Evolutionary conservation across 2,113 vertebrate species (phyloP).

Genomic region (Rafetus swinhoei): DNA sequence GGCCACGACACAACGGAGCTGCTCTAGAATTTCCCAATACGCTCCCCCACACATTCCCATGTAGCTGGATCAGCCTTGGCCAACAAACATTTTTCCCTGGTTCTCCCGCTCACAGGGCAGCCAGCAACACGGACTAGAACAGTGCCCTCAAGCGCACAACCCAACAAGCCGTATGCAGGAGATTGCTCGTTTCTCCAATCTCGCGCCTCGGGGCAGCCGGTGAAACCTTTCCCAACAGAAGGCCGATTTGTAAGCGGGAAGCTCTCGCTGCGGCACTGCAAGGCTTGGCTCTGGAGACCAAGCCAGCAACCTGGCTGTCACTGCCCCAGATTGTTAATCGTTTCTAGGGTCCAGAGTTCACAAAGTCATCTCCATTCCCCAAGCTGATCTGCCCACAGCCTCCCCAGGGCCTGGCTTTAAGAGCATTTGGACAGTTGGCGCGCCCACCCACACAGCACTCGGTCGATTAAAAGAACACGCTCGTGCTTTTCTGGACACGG

Average conservation of each 20-base stretch:
- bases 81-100: fast-evolving
- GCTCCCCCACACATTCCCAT: not conserved
- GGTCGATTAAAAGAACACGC: not conserved
- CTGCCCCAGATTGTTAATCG: too few species aligned
- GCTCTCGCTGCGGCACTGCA: not conserved
- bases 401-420: not conserved
- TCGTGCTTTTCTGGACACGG: not conserved
- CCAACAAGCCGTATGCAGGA: not conserved
- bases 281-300: not conserved
- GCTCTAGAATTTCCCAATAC: not conserved
- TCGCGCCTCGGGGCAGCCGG: not conserved
- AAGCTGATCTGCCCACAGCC: not conserved
- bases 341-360: too few species aligned
- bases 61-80: not conserved
- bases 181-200: not conserved
- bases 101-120: not conserved
- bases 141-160: not conserved
- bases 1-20: not conserved
- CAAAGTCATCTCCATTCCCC: too few species aligned
- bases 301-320: not conserved
- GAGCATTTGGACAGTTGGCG: not conserved
- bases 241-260: not conserved
- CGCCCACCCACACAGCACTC: not conserved
- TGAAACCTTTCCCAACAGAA: not conserved
- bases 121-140: not conserved